These are phyloP conservation scores for Vireo altiloquus DNA, from an alignment of 2,113 vertebrate genomes.

Conservation along the genomic window DNA sequence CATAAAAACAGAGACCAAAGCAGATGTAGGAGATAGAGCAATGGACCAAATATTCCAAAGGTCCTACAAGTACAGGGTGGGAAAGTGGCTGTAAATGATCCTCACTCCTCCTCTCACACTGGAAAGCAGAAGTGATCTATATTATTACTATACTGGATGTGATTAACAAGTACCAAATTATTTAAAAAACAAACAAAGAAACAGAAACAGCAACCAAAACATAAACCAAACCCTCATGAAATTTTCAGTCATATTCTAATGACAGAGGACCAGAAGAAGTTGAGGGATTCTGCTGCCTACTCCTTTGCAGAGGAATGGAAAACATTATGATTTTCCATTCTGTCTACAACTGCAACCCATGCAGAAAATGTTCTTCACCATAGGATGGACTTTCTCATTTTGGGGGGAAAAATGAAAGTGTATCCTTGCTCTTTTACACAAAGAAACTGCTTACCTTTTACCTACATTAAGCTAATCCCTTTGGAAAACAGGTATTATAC, in stretches of 20 bases:
- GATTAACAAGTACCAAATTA: neutral
- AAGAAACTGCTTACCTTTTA: conserved; percentile 46
- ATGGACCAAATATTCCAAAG: neutral
- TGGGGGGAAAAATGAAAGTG: fast-evolving
- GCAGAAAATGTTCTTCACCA: conserved; percentile 34
- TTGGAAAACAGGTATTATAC: conserved; percentile 43
- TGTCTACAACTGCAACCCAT: neutral
- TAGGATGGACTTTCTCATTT: neutral
- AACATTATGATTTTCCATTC: conserved; percentile 19
- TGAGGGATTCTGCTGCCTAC: neutral
- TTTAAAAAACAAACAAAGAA: neutral
- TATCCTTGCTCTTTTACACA: conserved; percentile 2
- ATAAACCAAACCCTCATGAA: neutral
- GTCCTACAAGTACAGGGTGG: neutral
- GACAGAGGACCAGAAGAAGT: neutral
- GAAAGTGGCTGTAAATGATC: neutral
- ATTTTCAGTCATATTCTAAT: neutral
- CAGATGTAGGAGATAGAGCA: neutral
- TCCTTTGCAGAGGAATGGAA: conserved; percentile 46
- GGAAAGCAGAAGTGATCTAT: neutral
- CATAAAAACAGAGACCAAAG: neutral
- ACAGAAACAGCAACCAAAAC: no score
- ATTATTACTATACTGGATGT: neutral
- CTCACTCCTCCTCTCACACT: neutral
- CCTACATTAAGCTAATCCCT: conserved; percentile 47